Conservation (phyloP, 2,797 vertebrate genomes). For the Masticophis lateralis region DNA sequence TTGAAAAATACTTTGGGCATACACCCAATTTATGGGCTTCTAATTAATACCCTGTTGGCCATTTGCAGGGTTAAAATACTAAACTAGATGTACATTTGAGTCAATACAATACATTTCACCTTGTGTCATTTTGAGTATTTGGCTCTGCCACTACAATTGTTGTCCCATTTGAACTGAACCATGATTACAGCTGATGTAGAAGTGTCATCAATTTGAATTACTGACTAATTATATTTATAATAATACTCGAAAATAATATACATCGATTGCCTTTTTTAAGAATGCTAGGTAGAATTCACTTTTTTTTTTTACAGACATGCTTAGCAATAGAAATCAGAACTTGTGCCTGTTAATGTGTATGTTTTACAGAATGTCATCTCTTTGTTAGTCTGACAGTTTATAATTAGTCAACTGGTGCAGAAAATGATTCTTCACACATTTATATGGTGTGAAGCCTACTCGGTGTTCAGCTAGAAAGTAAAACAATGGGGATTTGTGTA, state of each 20-base stretch:
- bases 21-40: not conserved
- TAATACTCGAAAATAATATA: not conserved
- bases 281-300: not conserved
- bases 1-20: not conserved
- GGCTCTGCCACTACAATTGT: not conserved
- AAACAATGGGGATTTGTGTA: conserved; percentile 17
- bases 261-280: not conserved
- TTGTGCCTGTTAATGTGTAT: not conserved
- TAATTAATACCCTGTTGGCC: not conserved
- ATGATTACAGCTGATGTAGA: not conserved
- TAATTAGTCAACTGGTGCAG: conserved; percentile 33
- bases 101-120: not conserved
- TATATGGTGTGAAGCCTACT: conserved; percentile 3
- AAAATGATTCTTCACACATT: conserved; percentile 51
- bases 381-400: not conserved
- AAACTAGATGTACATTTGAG: not conserved
- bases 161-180: not conserved
- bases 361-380: not conserved
- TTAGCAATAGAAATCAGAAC: not conserved
- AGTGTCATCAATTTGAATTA: not conserved
- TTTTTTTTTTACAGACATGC: not conserved
- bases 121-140: not conserved
- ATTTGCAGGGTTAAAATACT: not conserved
- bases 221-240: not conserved
- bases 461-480: conserved; percentile 16